These are phyloP conservation scores for Melitaea cinxia DNA, from an alignment of 1,140 invertebrate genomes.

Conservation along the genomic window DNA sequence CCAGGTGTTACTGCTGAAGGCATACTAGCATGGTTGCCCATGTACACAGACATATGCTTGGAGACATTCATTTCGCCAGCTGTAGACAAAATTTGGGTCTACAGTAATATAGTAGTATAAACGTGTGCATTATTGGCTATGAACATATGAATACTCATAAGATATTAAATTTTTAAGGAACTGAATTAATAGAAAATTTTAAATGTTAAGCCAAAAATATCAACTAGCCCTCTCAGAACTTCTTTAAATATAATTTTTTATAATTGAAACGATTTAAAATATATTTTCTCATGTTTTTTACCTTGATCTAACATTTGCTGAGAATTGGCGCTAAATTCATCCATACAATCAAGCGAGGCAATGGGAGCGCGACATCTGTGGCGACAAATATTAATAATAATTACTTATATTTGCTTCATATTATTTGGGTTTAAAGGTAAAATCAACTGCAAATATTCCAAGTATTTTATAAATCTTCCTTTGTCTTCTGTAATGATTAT, in stretches of 20 bases:
- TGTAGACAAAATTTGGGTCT: conserved; percentile 28
- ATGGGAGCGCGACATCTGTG: conserved; percentile 93
- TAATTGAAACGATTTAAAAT: neutral
- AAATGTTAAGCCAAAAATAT: no score
- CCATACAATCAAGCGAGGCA: conserved; percentile 95
- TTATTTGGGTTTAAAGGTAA: neutral
- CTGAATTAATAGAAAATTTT: no score
- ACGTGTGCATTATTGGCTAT: no score
- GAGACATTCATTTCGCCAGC: conserved; percentile 66
- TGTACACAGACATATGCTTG: conserved; percentile 73
- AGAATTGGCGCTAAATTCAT: conserved; percentile 90
- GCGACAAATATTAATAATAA: conserved; percentile 38
- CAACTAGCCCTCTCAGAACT: no score
- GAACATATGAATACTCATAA: no score
- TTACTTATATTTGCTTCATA: neutral
- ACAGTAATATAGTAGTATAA: neutral
- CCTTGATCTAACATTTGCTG: conserved; percentile 81
- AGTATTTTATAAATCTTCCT: no score
- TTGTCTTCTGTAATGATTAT: no score
- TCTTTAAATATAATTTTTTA: neutral
- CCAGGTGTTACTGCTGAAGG: conserved; percentile 86
- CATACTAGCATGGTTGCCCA: conserved; percentile 76
- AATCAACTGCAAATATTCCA: no score
- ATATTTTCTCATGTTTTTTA: conserved; percentile 38
- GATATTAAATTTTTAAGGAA: no score